Percentiles rank a stretch among this genome's conserved stretches.
Evolutionary conservation across 2,797 vertebrate species (phyloP).

Genomic region (Oceanodroma leucorhoa): DNA sequence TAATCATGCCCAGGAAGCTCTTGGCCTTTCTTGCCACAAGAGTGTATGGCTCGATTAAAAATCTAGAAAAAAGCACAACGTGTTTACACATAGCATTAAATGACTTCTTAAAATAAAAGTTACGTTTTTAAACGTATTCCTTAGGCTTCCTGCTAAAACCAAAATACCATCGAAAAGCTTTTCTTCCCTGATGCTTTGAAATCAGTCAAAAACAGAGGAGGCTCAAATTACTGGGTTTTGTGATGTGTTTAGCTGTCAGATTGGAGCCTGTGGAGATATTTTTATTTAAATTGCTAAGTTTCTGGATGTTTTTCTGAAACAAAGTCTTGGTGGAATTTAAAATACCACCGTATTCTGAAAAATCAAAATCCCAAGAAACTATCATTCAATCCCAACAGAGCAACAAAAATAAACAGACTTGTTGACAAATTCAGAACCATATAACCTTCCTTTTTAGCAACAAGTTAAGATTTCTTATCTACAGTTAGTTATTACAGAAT

Average conservation of each 20-base stretch:
- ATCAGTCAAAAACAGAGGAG: not conserved
- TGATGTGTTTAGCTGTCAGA: not conserved
- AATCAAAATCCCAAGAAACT: not conserved
- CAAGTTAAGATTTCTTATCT: not conserved
- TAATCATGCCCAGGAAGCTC: not conserved
- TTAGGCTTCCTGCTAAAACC: not conserved
- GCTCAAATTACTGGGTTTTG: not conserved
- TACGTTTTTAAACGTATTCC: not conserved
- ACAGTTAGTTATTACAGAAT: not conserved
- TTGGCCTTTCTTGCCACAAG: not conserved
- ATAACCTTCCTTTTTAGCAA: not conserved
- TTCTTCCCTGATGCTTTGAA: not conserved
- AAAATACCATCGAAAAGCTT: not conserved
- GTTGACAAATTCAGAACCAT: not conserved
- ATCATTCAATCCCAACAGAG: not conserved
- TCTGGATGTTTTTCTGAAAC: not conserved
- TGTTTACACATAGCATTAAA: not conserved
- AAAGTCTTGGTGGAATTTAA: not conserved
- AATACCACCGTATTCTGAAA: not conserved
- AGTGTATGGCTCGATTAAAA: not conserved
- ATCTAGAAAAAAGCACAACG: not conserved
- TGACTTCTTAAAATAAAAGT: not conserved
- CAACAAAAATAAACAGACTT: not conserved
- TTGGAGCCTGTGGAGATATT: not conserved
- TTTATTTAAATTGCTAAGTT: not conserved